Evolutionary conservation across 2,888 invertebrate genomes (phyloP).

Genomic region (Cyrtodaria siliqua): DNA sequence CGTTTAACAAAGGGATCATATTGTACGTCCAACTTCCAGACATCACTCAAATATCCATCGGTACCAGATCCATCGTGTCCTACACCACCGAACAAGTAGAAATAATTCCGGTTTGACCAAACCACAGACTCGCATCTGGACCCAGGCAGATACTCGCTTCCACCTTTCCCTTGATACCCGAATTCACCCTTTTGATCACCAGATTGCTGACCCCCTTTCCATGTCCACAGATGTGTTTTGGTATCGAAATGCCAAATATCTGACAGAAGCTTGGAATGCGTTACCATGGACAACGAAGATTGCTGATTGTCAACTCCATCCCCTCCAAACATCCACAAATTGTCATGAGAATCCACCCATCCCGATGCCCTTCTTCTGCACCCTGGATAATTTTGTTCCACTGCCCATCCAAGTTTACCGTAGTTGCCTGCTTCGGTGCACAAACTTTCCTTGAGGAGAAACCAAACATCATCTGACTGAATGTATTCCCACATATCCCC

Average conservation of each 20-base stretch:
- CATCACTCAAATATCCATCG: constrained; percentile 74
- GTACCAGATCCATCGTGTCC: constrained; percentile 71
- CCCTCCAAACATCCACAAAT: constrained; percentile 80
- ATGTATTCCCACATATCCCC: constrained; percentile 76
- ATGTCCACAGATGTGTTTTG: constrained; percentile 65
- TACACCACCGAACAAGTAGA: constrained; percentile 74
- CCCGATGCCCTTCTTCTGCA: constrained; percentile 69
- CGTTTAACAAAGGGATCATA: constrained; percentile 34
- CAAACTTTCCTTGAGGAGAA: constrained; percentile 52
- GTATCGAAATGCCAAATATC: constrained; percentile 75
- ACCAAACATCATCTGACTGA: constrained; percentile 65
- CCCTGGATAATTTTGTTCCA: constrained; percentile 62
- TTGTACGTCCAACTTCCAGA: constrained; percentile 72
- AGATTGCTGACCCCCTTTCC: constrained; percentile 71
- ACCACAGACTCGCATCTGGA: constrained; percentile 67
- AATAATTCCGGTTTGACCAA: constrained; percentile 52
- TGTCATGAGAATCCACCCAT: constrained; percentile 67
- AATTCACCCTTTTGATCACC: constrained; percentile 67
- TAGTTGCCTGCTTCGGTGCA: constrained; percentile 57
- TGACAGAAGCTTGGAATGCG: constrained; percentile 66
- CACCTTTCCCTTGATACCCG: constrained; percentile 48
- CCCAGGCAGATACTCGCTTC: constrained; percentile 63
- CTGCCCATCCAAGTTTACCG: constrained; percentile 38
- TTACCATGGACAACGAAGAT: constrained; percentile 58
- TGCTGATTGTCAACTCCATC: constrained; percentile 67